Base-by-base conservation (phyloP, 2,888 invertebrate genomes). In the Polyploca ridens region DNA sequence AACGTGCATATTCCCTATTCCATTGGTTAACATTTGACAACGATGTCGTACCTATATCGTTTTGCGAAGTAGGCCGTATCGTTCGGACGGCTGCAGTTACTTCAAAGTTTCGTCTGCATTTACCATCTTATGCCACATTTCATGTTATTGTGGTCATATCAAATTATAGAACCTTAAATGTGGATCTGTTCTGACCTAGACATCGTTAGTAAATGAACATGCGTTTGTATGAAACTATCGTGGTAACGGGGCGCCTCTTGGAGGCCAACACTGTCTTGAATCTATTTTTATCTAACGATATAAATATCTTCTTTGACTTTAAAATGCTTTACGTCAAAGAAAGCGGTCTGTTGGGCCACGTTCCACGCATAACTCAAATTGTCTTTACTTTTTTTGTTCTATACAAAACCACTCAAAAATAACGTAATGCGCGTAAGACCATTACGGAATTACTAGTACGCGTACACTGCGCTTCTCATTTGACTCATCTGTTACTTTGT, bases 341-440 rank as follows among this genome's bases (percentile, higher is more conserved):
- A 74, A 63, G 69, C 64, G 62, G 69, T 63, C 57, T 64, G 62
- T 46, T 65, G 60, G 64, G 41, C 65, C 33, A 27, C 79, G 81
- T 84, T 82, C 82, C 82, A 69, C 74, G 77, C 85, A 85, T 87
- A 88, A 78, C 81, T 87, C 75, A 82, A 82, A 88, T 86, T 82
- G 81, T 83, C 83, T 80, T 74, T 69, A 66, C 70, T 66, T 81
- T 89, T 89, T 90, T 87, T 90, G 82, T 87, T 75, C 67, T 41
- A 41, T 65, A 70, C 72, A 79, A 79, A 82, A 83, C 86, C 85
- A 87, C 86, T 89, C 85, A 84, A 87, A 41, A 89, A 87, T 86
- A 87, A 84, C 84, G 84, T 88, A 89, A 90, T 87, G 86, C 78
- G 84, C 84, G 83, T 88, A 86, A 82, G 84, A 73, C 82, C 82